Percentiles rank a stretch among this genome's conserved stretches.
phyloP scores from a whole-genome alignment of 2,113 vertebrate species.

The Neoarius graeffei region DNA sequence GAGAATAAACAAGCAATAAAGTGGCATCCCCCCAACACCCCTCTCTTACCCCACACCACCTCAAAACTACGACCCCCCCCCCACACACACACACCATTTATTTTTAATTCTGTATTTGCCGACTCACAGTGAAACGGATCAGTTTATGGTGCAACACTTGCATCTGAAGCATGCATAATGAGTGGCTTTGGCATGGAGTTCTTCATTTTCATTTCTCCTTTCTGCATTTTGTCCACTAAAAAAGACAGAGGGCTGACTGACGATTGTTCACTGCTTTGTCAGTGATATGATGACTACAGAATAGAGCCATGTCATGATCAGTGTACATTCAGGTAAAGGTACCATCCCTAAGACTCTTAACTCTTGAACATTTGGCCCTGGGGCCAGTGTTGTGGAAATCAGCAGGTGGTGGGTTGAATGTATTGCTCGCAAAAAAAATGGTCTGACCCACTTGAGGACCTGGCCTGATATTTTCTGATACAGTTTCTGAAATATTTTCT shows the following conservation, averaged over 20 bases:
- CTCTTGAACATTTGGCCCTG: not conserved
- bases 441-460: not conserved
- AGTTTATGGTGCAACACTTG: not conserved
- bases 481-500: not conserved
- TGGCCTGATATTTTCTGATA: constrained; percentile 4
- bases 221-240: not conserved
- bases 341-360: not conserved
- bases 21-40: not conserved
- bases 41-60: not conserved
- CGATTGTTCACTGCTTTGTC: not conserved
- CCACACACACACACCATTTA: no score
- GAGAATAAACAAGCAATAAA: not conserved
- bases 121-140: not conserved
- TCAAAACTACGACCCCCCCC: not conserved
- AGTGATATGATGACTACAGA: not conserved
- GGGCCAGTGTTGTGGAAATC: not conserved
- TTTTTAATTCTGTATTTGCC: not conserved
- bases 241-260: not conserved
- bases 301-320: not conserved
- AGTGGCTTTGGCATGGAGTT: not conserved
- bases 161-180: constrained; percentile 1
- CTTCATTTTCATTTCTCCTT: constrained; percentile 6
- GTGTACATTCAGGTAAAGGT: not conserved
- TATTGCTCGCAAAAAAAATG: not conserved
- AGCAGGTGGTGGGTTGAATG: constrained; percentile 12